Conservation (phyloP, 1,140 invertebrate species). For the Drosophila guanche region DNA sequence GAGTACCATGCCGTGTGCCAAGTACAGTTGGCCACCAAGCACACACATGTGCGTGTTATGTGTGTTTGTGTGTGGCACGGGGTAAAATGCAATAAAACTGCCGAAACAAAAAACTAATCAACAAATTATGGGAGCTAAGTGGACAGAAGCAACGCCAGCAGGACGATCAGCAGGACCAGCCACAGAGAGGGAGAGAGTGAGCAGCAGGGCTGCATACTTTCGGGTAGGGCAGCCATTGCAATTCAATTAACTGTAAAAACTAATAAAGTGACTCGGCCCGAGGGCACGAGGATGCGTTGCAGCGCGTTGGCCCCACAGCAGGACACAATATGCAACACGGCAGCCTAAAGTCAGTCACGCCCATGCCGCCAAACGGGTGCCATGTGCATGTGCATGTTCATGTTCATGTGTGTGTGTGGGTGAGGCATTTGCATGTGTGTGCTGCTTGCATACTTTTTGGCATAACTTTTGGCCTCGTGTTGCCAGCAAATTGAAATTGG, state of each 20-base stretch:
- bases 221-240: constrained; percentile 44
- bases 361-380: background rate
- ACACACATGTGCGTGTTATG: background rate
- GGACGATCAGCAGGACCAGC: constrained; percentile 1
- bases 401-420: constrained; percentile 11
- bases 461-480: constrained; percentile 60
- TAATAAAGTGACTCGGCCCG: constrained; percentile 70
- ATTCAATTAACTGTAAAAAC: constrained; percentile 82
- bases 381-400: constrained; percentile 11
- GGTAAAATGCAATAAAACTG: constrained; percentile 41
- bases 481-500: constrained; percentile 68
- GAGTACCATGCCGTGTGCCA: background rate
- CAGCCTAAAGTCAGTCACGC: constrained; percentile 15
- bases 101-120: constrained; percentile 49
- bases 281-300: constrained; percentile 7
- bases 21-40: constrained; percentile 54
- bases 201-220: constrained; percentile 27
- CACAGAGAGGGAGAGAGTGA: constrained; percentile 4
- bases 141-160: constrained; percentile 1
- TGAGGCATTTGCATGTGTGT: constrained; percentile 33
- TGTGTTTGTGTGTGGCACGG: too few species aligned
- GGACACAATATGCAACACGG: constrained; percentile 2
- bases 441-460: constrained; percentile 67
- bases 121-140: constrained; percentile 54
- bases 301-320: background rate